Conservation (phyloP, 2,888 invertebrate species). For the Eristalis pertinax region DNA sequence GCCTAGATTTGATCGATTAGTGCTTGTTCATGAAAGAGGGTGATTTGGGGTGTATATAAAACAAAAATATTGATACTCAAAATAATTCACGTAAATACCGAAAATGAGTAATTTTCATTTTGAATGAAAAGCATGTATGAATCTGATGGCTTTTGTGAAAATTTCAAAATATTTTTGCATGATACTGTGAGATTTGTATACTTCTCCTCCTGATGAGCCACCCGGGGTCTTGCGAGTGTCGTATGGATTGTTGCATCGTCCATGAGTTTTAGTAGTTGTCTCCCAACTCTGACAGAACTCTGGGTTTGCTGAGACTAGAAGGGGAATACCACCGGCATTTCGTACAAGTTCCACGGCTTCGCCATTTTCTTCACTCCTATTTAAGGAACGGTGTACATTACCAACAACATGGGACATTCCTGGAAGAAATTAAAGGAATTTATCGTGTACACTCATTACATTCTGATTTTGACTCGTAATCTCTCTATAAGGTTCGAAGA, state of each 20-base stretch:
- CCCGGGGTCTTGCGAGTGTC: slow-evolving; percentile 88
- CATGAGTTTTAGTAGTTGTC: slow-evolving; percentile 89
- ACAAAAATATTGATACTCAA: slow-evolving; percentile 42
- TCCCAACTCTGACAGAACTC: slow-evolving; percentile 95
- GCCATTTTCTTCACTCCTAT: slow-evolving; percentile 86
- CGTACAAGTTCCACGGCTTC: slow-evolving; percentile 85
- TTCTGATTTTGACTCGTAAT: too few species aligned
- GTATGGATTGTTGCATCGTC: slow-evolving; percentile 92
- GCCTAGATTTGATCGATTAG: slow-evolving; percentile 82
- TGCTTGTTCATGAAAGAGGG: not conserved
- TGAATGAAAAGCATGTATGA: not conserved
- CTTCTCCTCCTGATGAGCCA: slow-evolving; percentile 95
- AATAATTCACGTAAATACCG: not conserved
- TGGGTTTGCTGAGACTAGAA: slow-evolving; percentile 92
- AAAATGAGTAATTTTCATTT: not conserved
- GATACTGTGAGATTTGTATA: slow-evolving; percentile 75
- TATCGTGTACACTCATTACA: not conserved
- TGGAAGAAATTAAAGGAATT: slow-evolving; percentile 74
- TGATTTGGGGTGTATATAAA: not conserved
- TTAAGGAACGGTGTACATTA: slow-evolving; percentile 81
- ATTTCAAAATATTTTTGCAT: slow-evolving; percentile 48
- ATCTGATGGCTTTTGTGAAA: not conserved
- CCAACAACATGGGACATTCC: slow-evolving; percentile 89
- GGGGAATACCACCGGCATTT: slow-evolving; percentile 89
- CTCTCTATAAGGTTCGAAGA: too few species aligned